phyloP scores from a whole-genome alignment of 2,888 invertebrate species.

The Clepsis dumicolana region DNA sequence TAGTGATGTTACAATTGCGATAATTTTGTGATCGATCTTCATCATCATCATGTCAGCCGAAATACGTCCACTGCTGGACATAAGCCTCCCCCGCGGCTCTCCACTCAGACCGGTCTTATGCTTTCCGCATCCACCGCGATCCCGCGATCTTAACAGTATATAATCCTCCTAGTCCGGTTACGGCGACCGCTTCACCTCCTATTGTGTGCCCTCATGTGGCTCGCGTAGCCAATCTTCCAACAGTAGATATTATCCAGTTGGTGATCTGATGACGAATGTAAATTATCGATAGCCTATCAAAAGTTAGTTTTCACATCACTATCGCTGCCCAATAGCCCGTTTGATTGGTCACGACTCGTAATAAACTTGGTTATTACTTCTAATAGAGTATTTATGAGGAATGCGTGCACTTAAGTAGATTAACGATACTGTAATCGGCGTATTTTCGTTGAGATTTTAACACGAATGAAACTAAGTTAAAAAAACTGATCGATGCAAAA shows the following conservation, averaged over 20 bases:
- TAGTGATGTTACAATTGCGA: not conserved
- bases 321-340: not conserved
- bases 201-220: no score
- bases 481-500: no score
- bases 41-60: no score
- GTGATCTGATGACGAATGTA: not conserved
- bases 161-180: no score
- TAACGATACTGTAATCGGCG: not conserved
- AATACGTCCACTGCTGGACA: no score
- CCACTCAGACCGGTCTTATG: no score
- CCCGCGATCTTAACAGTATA: no score
- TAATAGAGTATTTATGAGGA: not conserved
- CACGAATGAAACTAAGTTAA: not conserved
- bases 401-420: not conserved
- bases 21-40: not conserved
- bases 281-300: not conserved
- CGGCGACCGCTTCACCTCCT: no score
- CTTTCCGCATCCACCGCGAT: no score
- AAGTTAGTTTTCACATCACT: not conserved
- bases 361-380: conserved; percentile 11
- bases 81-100: no score
- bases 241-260: not conserved
- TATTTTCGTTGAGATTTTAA: not conserved
- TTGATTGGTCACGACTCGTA: conserved; percentile 6
- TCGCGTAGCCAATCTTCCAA: no score